Evolutionary conservation across 2,113 vertebrate species (phyloP).

Genomic region (Ptilonorhynchus violaceus): DNA sequence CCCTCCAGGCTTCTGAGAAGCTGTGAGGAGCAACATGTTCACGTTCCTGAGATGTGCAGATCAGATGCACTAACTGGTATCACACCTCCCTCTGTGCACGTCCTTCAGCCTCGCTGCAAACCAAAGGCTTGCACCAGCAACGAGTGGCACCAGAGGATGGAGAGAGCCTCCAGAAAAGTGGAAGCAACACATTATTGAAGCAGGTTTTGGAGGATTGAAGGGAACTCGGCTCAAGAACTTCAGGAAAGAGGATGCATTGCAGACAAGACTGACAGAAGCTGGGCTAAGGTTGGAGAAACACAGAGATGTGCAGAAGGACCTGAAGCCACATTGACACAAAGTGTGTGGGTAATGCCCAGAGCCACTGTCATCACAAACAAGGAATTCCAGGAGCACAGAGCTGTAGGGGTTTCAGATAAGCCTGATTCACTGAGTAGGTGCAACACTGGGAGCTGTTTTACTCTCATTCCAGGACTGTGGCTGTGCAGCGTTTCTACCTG

Average conservation of each 20-base stretch:
- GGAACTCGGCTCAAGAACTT: not conserved
- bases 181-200: not conserved
- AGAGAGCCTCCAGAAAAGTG: not conserved
- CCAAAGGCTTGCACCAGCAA: not conserved
- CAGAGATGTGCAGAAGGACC: too few species aligned
- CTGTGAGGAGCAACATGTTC: not conserved
- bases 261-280: too few species aligned
- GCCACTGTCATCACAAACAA: too few species aligned
- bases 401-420: too few species aligned
- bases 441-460: not conserved
- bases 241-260: not conserved
- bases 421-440: not conserved
- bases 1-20: not conserved
- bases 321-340: too few species aligned
- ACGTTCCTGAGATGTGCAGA: not conserved
- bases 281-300: too few species aligned
- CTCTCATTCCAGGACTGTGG: not conserved
- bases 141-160: not conserved
- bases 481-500: not conserved
- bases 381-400: too few species aligned
- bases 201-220: not conserved
- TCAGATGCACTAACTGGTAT: rapidly evolving
- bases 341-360: too few species aligned
- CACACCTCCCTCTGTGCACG: not conserved
- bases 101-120: not conserved